Base-by-base conservation (phyloP, 1,140 invertebrate species). In the Drosophila baimaii region DNA sequence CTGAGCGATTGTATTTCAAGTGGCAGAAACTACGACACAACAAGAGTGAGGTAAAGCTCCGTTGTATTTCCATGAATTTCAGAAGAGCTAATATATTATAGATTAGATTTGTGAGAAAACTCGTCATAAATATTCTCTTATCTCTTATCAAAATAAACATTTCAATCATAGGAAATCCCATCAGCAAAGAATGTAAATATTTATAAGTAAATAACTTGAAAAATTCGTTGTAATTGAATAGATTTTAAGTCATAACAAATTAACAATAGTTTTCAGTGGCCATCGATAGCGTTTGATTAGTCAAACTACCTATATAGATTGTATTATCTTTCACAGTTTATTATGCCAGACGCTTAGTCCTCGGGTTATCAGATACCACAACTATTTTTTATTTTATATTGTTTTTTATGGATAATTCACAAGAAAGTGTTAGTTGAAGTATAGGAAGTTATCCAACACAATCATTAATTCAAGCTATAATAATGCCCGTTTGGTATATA, bases 71-170 rank as follows among this genome's bases (percentile, higher is more conserved):
- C 1, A 13, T 13, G 27, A 8, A 19, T 31, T 52, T 3, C 8
- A 15, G 17, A 4, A 15, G 0, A n/a, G 51, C 17, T 5, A 35
- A 10, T 35, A 21, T 52, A 35, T n/a, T 52, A 21, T 52, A 52
- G 51, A 52, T 52, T 35, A 52, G 51, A 52, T 35, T 52, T 35
- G 29, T 21, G 1, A 10, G 2, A 35, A 35, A 10, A 52, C 13
- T 52, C 31, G 51, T 52, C 29, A 52, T 35, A 52, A 23, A 52
- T 52, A 33, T 21, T 52, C 17, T 21, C 13, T 9, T 33, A 33
- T 33, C 7, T 8, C 49, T 33, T 15, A 52, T 52, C 29, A 21
- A 21, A 3, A 33, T 9, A 15, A 33, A 33, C 9, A 9, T 19
- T 7, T 31, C 15, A 15, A 19, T 15, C 49, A 35, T 13, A 35